Evolutionary conservation across 2,797 vertebrate genomes (phyloP).

Genomic region (Schizothorax lantsangensis): DNA sequence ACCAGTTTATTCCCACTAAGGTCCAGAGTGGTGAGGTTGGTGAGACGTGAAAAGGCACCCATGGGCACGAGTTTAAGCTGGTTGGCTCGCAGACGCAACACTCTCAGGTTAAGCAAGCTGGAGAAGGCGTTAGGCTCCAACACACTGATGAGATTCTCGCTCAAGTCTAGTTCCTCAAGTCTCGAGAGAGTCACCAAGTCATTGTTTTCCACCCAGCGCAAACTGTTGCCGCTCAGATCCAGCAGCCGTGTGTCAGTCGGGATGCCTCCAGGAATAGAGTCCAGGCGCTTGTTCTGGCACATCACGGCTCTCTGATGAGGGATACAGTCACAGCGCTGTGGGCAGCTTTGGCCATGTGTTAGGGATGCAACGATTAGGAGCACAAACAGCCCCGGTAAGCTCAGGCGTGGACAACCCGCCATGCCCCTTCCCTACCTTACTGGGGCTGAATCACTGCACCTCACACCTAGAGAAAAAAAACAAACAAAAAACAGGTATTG

Average conservation of each 20-base stretch:
- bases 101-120: constrained; percentile 86
- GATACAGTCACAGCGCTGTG: constrained; percentile 90
- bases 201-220: constrained; percentile 91
- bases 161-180: constrained; percentile 93
- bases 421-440: constrained; percentile 75
- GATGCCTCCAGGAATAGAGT: constrained; percentile 89
- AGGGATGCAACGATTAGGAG: constrained; percentile 75
- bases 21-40: constrained; percentile 92
- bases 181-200: constrained; percentile 85
- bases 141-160: constrained; percentile 91
- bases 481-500: background rate
- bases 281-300: constrained; percentile 88
- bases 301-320: constrained; percentile 82
- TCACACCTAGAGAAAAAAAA: constrained; percentile 73
- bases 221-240: constrained; percentile 92
- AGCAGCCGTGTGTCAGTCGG: constrained; percentile 87
- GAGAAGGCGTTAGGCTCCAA: constrained; percentile 95
- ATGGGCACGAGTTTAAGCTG: constrained; percentile 93
- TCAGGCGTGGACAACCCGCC: constrained; percentile 76
- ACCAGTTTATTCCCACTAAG: constrained; percentile 97
- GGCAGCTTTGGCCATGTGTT: constrained; percentile 81
- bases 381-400: constrained; percentile 74
- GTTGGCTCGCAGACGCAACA: constrained; percentile 88
- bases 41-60: constrained; percentile 90
- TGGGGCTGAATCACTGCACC: constrained; percentile 77